Evolutionary conservation across 2,797 vertebrate genomes (phyloP).

Genomic region (Pteropus rufus): DNA sequence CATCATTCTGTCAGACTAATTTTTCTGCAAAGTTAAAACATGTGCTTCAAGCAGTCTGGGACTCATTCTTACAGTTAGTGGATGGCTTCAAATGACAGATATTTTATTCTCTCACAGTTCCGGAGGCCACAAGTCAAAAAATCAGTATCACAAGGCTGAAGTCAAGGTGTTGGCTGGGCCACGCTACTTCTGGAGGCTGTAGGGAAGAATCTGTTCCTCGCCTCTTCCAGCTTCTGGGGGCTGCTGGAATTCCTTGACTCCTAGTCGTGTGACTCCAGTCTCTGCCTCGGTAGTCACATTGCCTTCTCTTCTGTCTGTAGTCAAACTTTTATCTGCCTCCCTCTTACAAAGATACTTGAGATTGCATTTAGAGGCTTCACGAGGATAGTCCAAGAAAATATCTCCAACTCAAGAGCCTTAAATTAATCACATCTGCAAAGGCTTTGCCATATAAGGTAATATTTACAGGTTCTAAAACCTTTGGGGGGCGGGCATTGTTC

Average conservation of each 20-base stretch:
- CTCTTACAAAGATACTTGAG: neutral
- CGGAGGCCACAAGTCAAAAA: neutral
- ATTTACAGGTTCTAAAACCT: neutral
- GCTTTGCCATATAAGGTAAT: neutral
- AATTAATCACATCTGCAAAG: neutral
- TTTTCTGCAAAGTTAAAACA: neutral
- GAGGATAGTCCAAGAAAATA: neutral
- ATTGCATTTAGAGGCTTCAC: neutral
- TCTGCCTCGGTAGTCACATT: neutral
- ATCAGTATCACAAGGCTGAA: neutral
- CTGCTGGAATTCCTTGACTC: neutral
- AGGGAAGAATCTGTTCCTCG: too few relatives aligned
- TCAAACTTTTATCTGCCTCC: neutral
- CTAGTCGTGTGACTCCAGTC: neutral
- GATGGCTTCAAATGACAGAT: neutral
- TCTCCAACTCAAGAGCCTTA: neutral
- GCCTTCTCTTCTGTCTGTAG: neutral
- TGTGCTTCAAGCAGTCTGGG: too few relatives aligned
- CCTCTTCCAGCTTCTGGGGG: neutral
- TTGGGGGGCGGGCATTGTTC: too few relatives aligned
- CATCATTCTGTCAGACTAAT: neutral
- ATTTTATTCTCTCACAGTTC: neutral
- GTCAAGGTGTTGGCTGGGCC: neutral
- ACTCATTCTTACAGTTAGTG: neutral
- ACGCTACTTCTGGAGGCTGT: fast-evolving